Percentiles rank a stretch among this genome's conserved stretches.
Conservation (phyloP, 2,888 invertebrate genomes). For the Rhorus exstirpatorius region DNA sequence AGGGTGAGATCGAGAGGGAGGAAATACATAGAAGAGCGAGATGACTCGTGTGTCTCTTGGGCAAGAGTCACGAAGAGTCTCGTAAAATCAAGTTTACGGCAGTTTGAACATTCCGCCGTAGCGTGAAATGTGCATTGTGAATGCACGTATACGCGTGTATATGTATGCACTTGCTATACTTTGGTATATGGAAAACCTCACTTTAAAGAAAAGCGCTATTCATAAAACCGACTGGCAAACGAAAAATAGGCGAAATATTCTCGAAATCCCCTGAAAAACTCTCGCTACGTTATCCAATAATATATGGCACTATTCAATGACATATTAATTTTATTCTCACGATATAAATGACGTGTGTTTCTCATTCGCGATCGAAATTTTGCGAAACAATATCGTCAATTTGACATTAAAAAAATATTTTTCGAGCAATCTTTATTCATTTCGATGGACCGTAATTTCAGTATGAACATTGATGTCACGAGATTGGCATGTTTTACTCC, state of each 20-base stretch:
- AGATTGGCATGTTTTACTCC: constrained; percentile 9
- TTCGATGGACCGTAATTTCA: constrained; percentile 10
- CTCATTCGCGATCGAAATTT: too few relatives aligned
- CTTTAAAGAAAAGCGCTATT: too few relatives aligned
- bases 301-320: too few relatives aligned
- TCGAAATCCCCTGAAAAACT: too few relatives aligned
- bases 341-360: too few relatives aligned
- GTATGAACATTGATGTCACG: constrained; percentile 4
- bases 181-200: too few relatives aligned
- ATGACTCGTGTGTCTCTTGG: constrained; percentile 9
- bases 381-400: neutral
- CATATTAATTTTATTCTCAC: too few relatives aligned
- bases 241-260: constrained; percentile 12
- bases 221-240: too few relatives aligned
- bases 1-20: neutral
- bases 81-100: constrained; percentile 62
- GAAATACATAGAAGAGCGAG: constrained; percentile 13
- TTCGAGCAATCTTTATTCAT: constrained; percentile 14
- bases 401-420: neutral
- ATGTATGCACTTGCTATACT: neutral
- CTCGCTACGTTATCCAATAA: too few relatives aligned
- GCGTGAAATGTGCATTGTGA: constrained; percentile 15
- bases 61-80: constrained; percentile 29
- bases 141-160: neutral
- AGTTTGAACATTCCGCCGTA: constrained; percentile 30